Evolutionary conservation across 2,797 vertebrate species (phyloP).

Genomic region (Pachyuromys duprasi): DNA sequence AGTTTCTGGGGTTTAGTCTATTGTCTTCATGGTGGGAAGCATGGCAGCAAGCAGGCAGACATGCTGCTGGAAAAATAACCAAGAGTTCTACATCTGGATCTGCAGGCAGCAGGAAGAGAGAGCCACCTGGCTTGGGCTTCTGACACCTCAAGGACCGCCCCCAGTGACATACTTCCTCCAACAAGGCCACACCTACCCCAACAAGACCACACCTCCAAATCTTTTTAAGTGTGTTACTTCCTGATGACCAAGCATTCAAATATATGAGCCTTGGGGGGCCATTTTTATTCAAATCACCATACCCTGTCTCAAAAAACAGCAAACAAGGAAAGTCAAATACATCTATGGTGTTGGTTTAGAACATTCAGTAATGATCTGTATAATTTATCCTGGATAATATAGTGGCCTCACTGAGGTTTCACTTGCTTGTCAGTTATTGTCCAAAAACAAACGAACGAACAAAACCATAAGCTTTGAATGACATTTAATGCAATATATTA

Average conservation of each 20-base stretch:
- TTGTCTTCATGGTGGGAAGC: not conserved
- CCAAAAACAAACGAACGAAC: no score
- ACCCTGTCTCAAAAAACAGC: not conserved
- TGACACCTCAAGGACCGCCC: not conserved
- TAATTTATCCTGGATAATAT: conserved; percentile 3
- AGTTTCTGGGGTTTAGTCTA: not conserved
- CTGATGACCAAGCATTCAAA: not conserved
- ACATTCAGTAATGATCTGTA: conserved; percentile 28
- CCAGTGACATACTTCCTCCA: not conserved
- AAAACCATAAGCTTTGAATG: not conserved
- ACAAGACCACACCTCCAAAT: not conserved
- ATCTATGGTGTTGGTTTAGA: not conserved
- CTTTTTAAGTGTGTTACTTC: not conserved
- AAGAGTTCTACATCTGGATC: no score
- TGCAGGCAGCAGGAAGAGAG: not conserved
- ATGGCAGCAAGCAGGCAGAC: not conserved
- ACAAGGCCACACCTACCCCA: not conserved
- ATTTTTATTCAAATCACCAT: not conserved
- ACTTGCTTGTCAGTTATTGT: not conserved
- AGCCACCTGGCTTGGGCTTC: not conserved
- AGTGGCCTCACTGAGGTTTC: not conserved
- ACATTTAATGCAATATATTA: not conserved
- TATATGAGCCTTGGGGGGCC: not conserved
- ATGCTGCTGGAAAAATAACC: not conserved
- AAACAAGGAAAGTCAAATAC: not conserved